These are phyloP conservation scores for Macrochelys suwanniensis DNA, from an alignment of 2,797 vertebrate species.

Conservation along the genomic window DNA sequence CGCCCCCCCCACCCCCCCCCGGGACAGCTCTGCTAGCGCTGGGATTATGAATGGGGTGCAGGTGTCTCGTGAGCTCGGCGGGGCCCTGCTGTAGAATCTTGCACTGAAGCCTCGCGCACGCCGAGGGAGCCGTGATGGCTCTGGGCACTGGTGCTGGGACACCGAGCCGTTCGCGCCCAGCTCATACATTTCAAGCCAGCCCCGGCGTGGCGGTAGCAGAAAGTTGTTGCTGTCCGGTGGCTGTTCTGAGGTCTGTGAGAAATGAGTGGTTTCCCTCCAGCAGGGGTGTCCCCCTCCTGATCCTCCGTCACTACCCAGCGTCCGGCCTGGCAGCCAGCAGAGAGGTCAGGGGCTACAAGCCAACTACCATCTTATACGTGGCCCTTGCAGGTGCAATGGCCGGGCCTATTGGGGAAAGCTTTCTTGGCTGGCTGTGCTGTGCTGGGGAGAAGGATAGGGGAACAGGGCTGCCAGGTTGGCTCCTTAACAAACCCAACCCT, in stretches of 20 bases:
- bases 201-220: background rate
- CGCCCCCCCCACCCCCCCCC: background rate
- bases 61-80: background rate
- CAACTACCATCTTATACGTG: accelerated
- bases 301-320: background rate
- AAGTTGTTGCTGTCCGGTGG: accelerated
- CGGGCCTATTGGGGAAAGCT: background rate
- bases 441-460: background rate
- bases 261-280: background rate
- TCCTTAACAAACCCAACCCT: background rate
- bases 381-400: background rate
- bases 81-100: background rate
- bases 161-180: background rate
- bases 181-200: accelerated
- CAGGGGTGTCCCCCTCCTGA: accelerated
- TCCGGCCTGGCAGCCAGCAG: background rate
- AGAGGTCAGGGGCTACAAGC: background rate
- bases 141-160: background rate
- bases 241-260: background rate
- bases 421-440: background rate
- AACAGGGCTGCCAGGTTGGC: background rate
- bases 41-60: background rate
- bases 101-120: background rate
- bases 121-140: background rate
- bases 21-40: background rate